Evolutionary conservation across 2,113 vertebrate genomes (phyloP).

Genomic region (Spea bombifrons): DNA sequence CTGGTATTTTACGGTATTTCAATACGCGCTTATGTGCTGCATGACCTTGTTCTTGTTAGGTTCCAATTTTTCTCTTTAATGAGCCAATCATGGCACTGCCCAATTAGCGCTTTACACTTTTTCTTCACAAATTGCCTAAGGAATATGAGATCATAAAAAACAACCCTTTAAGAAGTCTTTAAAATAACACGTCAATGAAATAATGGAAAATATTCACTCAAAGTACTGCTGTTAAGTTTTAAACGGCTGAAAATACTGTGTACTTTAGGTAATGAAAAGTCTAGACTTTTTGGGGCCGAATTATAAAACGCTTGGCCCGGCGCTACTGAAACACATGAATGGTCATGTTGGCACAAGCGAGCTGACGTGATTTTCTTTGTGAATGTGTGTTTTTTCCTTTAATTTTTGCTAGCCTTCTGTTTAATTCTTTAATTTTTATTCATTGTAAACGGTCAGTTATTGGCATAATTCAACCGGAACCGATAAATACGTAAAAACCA

Average conservation of each 20-base stretch:
- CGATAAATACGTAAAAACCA: too few relatives aligned
- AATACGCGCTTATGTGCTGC: neutral
- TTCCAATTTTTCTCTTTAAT: neutral
- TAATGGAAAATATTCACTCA: constrained; percentile 37
- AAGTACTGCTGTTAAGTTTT: constrained; percentile 19
- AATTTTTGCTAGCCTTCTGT: neutral
- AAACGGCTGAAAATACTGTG: constrained; percentile 22
- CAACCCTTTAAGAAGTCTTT: constrained; percentile 24
- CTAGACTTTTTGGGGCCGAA: constrained; percentile 40
- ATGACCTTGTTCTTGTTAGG: neutral
- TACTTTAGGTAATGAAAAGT: constrained; percentile 46
- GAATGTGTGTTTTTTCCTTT: neutral
- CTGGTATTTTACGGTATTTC: neutral
- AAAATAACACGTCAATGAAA: constrained; percentile 39
- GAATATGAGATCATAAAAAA: constrained; percentile 45
- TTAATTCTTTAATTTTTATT: too few relatives aligned
- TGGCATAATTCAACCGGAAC: neutral
- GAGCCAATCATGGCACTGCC: constrained; percentile 3
- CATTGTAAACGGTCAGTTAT: neutral
- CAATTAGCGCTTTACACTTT: constrained; percentile 35
- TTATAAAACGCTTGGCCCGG: constrained; percentile 24
- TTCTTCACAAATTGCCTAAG: constrained; percentile 33
- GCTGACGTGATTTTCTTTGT: neutral
- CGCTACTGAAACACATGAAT: constrained; percentile 18
- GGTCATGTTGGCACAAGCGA: constrained; percentile 8